Evolutionary conservation across 2,113 vertebrate genomes (phyloP).

Genomic region (Podarcis raffonei): DNA sequence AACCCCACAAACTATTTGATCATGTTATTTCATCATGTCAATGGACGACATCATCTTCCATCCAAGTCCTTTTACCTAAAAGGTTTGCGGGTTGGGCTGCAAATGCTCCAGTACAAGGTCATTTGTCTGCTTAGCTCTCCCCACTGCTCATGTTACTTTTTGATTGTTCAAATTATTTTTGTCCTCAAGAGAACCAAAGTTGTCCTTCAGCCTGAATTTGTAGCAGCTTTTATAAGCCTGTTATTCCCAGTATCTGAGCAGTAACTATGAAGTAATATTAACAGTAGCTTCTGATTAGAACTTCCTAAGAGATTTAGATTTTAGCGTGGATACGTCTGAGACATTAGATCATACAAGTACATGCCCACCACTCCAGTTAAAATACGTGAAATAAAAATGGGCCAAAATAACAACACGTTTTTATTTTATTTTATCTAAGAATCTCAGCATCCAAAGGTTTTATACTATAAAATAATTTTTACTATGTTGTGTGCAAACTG

Average conservation of each 20-base stretch:
- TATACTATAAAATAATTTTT: background rate
- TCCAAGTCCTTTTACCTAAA: background rate
- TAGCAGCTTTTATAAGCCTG: slow-evolving; percentile 65
- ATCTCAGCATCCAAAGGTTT: background rate
- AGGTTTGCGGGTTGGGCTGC: background rate
- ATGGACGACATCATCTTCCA: background rate
- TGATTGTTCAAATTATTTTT: slow-evolving; percentile 54
- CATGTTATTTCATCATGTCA: background rate
- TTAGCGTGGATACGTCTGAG: slow-evolving; percentile 42
- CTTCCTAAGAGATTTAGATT: slow-evolving; percentile 64
- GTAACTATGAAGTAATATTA: slow-evolving; percentile 67
- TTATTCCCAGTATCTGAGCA: slow-evolving; percentile 70
- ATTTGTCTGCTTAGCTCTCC: background rate
- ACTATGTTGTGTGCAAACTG: no score
- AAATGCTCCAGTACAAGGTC: background rate
- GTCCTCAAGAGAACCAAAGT: slow-evolving; percentile 54
- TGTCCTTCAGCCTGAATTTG: slow-evolving; percentile 70
- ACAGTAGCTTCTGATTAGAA: slow-evolving; percentile 67
- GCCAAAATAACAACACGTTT: background rate
- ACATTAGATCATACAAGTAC: background rate
- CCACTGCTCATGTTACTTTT: slow-evolving; percentile 53
- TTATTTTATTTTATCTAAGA: background rate
- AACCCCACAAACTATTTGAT: background rate
- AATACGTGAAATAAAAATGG: slow-evolving; percentile 16
- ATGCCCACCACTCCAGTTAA: background rate